A percentile compares a stretch with the other conserved stretches of the same genome.
These are phyloP conservation scores for Oryzias sinensis DNA, from an alignment of 2,797 vertebrate genomes.

Conservation along the genomic window DNA sequence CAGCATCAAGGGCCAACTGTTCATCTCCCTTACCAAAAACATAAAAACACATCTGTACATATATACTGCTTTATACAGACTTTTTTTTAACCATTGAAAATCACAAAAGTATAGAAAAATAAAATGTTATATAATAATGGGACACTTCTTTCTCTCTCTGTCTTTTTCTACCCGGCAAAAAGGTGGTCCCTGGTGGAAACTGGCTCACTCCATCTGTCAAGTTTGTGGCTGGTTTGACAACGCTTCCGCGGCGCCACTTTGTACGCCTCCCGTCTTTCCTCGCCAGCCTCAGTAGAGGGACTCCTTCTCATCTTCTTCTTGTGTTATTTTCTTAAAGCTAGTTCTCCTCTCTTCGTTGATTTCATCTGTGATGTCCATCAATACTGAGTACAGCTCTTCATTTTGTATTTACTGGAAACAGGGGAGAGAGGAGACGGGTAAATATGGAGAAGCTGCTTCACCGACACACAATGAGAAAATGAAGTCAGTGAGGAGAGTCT, in stretches of 20 bases:
- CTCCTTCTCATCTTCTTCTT: conserved; percentile 63
- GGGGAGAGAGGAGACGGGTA: conserved; percentile 57
- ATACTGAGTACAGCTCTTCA: conserved; percentile 73
- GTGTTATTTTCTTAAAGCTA: conserved; percentile 77
- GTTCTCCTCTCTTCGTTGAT: conserved; percentile 72
- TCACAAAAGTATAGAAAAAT: conserved; percentile 85
- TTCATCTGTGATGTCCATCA: conserved; percentile 76
- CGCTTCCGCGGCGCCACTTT: conserved; percentile 57
- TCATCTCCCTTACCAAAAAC: conserved; percentile 74
- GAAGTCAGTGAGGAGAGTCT: conserved; percentile 23
- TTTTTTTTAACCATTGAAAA: conserved; percentile 71
- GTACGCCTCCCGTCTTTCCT: conserved; percentile 65
- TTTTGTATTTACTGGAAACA: conserved; percentile 79
- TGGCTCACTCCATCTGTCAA: conserved; percentile 69
- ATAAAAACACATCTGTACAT: conserved; percentile 78
- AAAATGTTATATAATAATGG: conserved; percentile 81
- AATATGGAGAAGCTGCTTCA: conserved; percentile 47
- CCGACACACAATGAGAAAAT: conserved; percentile 34
- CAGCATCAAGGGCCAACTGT: conserved; percentile 74
- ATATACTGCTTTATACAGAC: conserved; percentile 77
- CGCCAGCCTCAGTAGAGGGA: conserved; percentile 71
- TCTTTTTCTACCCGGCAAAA: conserved; percentile 67
- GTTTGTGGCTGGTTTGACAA: conserved; percentile 68
- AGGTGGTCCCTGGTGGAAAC: conserved; percentile 75
- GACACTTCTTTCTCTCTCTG: conserved; percentile 63